Conservation (phyloP, 2,888 invertebrate genomes). For the Myopa testacea region DNA sequence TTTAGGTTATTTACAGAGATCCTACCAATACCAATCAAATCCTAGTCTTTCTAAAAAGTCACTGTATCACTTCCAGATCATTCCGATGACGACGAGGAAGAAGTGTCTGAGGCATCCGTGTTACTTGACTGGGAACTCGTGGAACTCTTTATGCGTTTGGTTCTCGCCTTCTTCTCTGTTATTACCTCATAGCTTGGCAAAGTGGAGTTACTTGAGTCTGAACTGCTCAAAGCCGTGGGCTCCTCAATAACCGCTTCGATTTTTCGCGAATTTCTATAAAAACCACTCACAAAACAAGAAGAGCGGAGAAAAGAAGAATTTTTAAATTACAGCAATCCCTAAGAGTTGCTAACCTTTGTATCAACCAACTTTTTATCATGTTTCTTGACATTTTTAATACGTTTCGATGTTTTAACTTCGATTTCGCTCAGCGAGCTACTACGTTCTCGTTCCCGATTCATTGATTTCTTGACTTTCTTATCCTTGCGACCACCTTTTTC, state of each 20-base stretch:
- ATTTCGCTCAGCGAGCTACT: slow-evolving; percentile 60
- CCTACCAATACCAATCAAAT: too few relatives aligned
- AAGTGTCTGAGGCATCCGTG: slow-evolving; percentile 55
- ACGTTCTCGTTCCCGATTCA: slow-evolving; percentile 58
- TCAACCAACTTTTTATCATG: slow-evolving; percentile 61
- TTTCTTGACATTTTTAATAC: slow-evolving; percentile 60
- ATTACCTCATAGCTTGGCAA: slow-evolving; percentile 66
- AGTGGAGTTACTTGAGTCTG: slow-evolving; percentile 63
- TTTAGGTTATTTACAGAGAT: too few relatives aligned
- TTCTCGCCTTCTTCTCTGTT: slow-evolving; percentile 60
- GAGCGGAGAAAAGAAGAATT: slow-evolving; percentile 36
- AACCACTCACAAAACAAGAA: background rate
- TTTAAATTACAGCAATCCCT: slow-evolving; percentile 38
- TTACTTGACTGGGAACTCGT: slow-evolving; percentile 55
- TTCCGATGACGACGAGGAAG: slow-evolving; percentile 50
- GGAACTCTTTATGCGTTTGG: slow-evolving; percentile 51
- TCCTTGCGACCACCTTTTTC: slow-evolving; percentile 63
- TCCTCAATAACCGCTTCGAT: slow-evolving; percentile 65
- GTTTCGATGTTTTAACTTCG: slow-evolving; percentile 58
- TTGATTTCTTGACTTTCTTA: slow-evolving; percentile 61
- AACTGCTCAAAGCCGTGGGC: slow-evolving; percentile 53
- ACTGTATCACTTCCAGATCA: background rate
- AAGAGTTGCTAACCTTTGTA: slow-evolving; percentile 40
- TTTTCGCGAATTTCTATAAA: slow-evolving; percentile 57
- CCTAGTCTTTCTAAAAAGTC: too few relatives aligned